These are phyloP conservation scores for Paramisgurnus dabryanus DNA, from an alignment of 2,113 vertebrate species.

Conservation along the genomic window DNA sequence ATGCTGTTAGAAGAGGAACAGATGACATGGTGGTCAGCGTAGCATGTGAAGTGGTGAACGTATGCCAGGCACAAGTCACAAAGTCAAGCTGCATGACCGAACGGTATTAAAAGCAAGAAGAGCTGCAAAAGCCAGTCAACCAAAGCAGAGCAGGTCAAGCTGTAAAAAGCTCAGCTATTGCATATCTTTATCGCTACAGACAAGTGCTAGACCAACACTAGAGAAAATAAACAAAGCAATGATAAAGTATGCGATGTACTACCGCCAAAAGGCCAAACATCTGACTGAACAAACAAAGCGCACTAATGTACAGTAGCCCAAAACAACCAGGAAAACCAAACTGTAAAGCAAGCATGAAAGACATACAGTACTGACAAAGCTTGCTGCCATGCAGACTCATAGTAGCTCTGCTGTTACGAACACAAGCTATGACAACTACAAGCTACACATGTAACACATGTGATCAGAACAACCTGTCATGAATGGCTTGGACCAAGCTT, in stretches of 20 bases:
- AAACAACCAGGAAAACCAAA: not conserved
- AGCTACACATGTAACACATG: not conserved
- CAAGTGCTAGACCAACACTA: not conserved
- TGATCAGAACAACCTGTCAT: slow-evolving; percentile 12
- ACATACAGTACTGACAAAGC: slow-evolving; percentile 7
- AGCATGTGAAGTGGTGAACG: not conserved
- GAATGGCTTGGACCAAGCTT: slow-evolving; percentile 35
- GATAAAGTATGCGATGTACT: not conserved
- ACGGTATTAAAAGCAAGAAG: not conserved
- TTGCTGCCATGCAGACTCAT: slow-evolving; percentile 29
- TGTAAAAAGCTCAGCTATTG: not conserved
- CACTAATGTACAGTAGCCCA: not conserved
- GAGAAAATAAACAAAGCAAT: not conserved
- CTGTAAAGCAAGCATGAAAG: not conserved
- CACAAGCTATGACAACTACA: not conserved
- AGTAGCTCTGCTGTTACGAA: not conserved
- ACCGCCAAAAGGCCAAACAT: not conserved
- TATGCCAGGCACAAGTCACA: slow-evolving; percentile 28
- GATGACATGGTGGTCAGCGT: slow-evolving; percentile 8
- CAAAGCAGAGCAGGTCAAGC: slow-evolving; percentile 13
- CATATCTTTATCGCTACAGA: not conserved
- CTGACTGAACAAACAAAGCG: not conserved
- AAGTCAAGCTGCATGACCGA: not conserved
- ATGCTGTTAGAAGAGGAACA: slow-evolving; percentile 15
- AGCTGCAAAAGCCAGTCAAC: not conserved